These are phyloP conservation scores for Lucinisca nassula DNA, from an alignment of 2,888 invertebrate species.

Conservation along the genomic window DNA sequence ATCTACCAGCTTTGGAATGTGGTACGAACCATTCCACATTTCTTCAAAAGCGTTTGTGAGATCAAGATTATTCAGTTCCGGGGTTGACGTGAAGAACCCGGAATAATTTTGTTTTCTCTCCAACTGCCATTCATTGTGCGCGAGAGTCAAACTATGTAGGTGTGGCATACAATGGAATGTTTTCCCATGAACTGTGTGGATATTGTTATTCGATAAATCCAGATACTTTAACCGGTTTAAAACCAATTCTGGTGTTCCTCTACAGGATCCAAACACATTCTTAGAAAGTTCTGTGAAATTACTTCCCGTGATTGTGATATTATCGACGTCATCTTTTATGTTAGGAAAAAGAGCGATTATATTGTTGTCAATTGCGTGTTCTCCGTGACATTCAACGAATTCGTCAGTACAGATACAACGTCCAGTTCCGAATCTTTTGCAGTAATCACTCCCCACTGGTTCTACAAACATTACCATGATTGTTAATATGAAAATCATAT, in stretches of 20 bases:
- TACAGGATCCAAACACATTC: constrained; percentile 72
- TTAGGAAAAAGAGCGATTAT: constrained; percentile 32
- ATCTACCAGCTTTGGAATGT: constrained; percentile 64
- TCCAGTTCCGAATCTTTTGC: background rate
- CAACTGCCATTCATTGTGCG: constrained; percentile 71
- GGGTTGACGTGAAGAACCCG: constrained; percentile 65
- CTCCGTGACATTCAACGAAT: constrained; percentile 49
- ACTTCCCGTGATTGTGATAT: constrained; percentile 63
- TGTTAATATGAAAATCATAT: no score
- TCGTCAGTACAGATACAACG: constrained; percentile 53
- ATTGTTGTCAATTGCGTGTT: constrained; percentile 20
- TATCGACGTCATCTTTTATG: constrained; percentile 50
- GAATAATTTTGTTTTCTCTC: constrained; percentile 55
- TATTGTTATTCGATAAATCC: constrained; percentile 69
- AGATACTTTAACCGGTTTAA: constrained; percentile 49
- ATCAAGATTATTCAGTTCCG: constrained; percentile 59
- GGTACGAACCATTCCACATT: constrained; percentile 55
- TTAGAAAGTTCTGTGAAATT: constrained; percentile 65
- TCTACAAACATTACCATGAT: no score
- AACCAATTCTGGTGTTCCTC: constrained; percentile 25
- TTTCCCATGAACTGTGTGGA: constrained; percentile 70
- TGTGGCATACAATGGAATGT: constrained; percentile 74
- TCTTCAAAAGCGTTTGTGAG: constrained; percentile 73
- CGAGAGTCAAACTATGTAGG: constrained; percentile 62
- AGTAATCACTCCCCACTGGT: no score